Evolutionary conservation across 2,113 vertebrate genomes (phyloP).

Genomic region (Sakesphorus luctuosus): DNA sequence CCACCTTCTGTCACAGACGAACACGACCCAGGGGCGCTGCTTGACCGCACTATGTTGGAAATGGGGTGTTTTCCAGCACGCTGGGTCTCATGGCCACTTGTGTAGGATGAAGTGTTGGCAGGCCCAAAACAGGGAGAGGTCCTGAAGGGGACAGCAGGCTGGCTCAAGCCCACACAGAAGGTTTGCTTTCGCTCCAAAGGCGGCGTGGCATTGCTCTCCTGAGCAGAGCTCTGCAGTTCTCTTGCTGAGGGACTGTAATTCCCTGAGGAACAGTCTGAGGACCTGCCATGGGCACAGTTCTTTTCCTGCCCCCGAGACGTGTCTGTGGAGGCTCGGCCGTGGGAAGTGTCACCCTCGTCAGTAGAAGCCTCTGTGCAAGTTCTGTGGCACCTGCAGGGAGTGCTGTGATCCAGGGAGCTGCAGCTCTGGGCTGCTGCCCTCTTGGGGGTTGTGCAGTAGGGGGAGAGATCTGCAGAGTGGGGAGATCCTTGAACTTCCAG

Average conservation of each 20-base stretch:
- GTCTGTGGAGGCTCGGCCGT: conserved; percentile 71
- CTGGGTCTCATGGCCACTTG: conserved; percentile 30
- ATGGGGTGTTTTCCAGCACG: conserved; percentile 53
- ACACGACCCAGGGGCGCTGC: conserved; percentile 90
- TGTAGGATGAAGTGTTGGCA: conserved; percentile 7
- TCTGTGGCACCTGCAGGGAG: conserved; percentile 56
- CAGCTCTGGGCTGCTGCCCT: conserved; percentile 75
- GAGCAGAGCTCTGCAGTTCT: conserved; percentile 62
- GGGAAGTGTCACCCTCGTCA: conserved; percentile 31
- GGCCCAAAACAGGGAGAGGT: conserved; percentile 65
- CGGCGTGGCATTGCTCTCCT: conserved; percentile 13
- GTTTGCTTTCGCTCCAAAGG: conserved; percentile 77
- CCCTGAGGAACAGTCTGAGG: conserved; percentile 79
- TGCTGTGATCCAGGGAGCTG: conserved; percentile 75
- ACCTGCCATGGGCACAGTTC: conserved; percentile 38
- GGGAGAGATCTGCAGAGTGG: conserved; percentile 77
- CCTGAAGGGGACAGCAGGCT: conserved; percentile 68
- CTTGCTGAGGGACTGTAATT: conserved; percentile 77
- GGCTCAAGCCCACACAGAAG: conserved; percentile 82
- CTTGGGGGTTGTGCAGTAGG: conserved; percentile 71
- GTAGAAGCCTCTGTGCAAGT: conserved; percentile 66
- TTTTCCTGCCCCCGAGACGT: conserved; percentile 70
- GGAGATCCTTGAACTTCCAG: conserved; percentile 84
- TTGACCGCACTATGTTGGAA: conserved; percentile 86
- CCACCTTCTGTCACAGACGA: conserved; percentile 81